These are phyloP conservation scores for Eupithecia dodoneata DNA, from an alignment of 2,888 invertebrate species.

Conservation along the genomic window DNA sequence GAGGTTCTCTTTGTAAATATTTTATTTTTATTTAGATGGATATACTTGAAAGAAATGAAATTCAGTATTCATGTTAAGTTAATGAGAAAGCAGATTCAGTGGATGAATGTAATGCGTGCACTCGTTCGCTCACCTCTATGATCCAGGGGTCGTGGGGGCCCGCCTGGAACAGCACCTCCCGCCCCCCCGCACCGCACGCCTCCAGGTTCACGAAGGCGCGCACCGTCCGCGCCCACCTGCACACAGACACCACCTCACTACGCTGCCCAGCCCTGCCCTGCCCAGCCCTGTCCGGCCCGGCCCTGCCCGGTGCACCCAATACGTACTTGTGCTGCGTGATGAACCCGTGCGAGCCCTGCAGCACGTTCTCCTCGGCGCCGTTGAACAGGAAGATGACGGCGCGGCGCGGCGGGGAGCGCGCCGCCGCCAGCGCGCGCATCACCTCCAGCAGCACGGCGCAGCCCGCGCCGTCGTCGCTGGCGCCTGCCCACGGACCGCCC, in stretches of 20 bases:
- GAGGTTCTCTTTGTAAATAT: not conserved
- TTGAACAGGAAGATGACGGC: constrained; percentile 94
- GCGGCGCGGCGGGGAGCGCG: constrained; percentile 86
- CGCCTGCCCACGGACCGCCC: constrained; percentile 80
- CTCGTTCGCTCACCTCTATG: constrained; percentile 68
- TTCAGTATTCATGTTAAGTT: no score
- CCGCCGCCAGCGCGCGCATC: constrained; percentile 87
- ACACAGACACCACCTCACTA: not conserved
- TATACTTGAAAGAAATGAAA: no score
- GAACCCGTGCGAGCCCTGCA: constrained; percentile 94
- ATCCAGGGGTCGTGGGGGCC: constrained; percentile 90
- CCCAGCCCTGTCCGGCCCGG: not conserved
- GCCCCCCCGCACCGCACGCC: constrained; percentile 94
- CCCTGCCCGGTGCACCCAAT: not conserved
- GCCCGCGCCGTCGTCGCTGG: constrained; percentile 94
- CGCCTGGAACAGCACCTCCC: constrained; percentile 94
- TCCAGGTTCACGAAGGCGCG: constrained; percentile 93
- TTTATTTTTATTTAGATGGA: no score
- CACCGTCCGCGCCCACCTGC: constrained; percentile 87
- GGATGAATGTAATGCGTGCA: not conserved
- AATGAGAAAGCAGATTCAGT: no score
- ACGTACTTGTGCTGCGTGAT: constrained; percentile 90
- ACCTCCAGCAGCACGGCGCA: constrained; percentile 95
- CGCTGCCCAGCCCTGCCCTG: not conserved
- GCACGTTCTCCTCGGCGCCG: constrained; percentile 95